Evolutionary conservation across 2,797 vertebrate genomes (phyloP), one percentile per base, ranked within the genome.

Genomic region (Sebastes taczanowskii): DNA sequence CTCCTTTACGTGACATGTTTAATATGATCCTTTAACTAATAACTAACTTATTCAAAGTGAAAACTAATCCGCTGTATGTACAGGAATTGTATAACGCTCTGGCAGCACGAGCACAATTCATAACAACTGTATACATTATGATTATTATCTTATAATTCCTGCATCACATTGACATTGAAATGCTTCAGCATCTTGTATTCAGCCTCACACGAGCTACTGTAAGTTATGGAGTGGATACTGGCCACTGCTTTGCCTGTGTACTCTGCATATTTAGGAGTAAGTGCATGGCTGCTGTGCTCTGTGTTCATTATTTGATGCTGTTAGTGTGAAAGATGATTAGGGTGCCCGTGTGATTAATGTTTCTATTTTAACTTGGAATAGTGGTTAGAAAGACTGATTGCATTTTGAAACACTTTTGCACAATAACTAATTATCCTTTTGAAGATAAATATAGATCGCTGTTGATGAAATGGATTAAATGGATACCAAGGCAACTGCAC

Each of bases 381-480:
- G 49, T 53, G n/a, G 49, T 74, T 2, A 49, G 5, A 76, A 56
- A 68, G 34, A 35, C 8, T 1, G 52, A 52, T 63, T 22, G 27
- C 20, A 56, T 61, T 56, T 63, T 71, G 4, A 35, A 71, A 38
- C 10, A 58, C 13, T 71, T 69, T n/a, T 52, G 46, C 34, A 67
- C 60, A 76, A 63, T 75, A 84, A 80, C 75, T 76, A 53, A 64
- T 62, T 38, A 77, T 63, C 32, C 38, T 76, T 74, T 52, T 52
- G 38, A 76, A 69, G 25, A 65, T 79, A 71, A 66, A 72, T 60
- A 84, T 64, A 55, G 29, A 66, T 74, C 52, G 52, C 5, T 52
- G 68, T 65, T 82, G 66, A 72, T 68, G 22, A 72, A 74, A 79
- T 73, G 42, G 71, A 88, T 86, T 76, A 71, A 56, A 56, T 80